Percentiles rank a stretch among this genome's conserved stretches.
Evolutionary conservation across 2,888 invertebrate species (phyloP).

Genomic region (Hirtodrosophila confusa): DNA sequence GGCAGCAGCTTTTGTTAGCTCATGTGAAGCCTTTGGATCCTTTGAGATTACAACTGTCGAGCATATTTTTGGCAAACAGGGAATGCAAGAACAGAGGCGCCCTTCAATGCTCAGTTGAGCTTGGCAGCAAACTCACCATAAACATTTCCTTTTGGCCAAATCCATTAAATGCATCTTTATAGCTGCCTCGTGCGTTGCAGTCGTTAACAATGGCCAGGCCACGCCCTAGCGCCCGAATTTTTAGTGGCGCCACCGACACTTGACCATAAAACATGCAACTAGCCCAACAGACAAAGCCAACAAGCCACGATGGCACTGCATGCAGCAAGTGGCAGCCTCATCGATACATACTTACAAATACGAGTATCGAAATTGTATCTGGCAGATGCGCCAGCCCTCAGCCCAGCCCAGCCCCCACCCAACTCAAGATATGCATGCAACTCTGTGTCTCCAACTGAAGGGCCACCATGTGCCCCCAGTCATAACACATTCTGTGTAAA

Average conservation of each 20-base stretch:
- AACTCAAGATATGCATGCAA: too few species aligned
- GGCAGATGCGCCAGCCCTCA: slow-evolving; percentile 19
- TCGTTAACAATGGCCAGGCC: slow-evolving; percentile 44
- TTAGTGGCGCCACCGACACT: slow-evolving; percentile 43
- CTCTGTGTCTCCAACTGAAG: too few species aligned
- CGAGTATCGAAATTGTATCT: slow-evolving; percentile 48
- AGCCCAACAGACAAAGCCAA: slow-evolving; percentile 17
- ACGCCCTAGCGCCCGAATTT: slow-evolving; percentile 4
- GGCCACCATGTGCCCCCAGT: too few species aligned
- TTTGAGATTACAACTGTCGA: not conserved
- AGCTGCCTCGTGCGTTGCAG: slow-evolving; percentile 40
- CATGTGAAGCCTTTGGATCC: not conserved
- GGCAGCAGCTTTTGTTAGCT: not conserved
- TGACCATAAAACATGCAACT: slow-evolving; percentile 45
- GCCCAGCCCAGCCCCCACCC: too few species aligned
- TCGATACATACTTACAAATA: slow-evolving; percentile 32
- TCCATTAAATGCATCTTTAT: slow-evolving; percentile 46
- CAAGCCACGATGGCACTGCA: slow-evolving; percentile 9
- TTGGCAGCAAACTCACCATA: slow-evolving; percentile 18
- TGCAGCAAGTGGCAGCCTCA: slow-evolving; percentile 23
- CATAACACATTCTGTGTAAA: too few species aligned
- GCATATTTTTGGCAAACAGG: too few species aligned
- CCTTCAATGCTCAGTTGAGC: not conserved
- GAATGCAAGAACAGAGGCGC: too few species aligned
- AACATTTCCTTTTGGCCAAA: slow-evolving; percentile 48